Conservation (phyloP, 35 echinoderm and acorn worm genomes). For the Amphiura filiformis region DNA sequence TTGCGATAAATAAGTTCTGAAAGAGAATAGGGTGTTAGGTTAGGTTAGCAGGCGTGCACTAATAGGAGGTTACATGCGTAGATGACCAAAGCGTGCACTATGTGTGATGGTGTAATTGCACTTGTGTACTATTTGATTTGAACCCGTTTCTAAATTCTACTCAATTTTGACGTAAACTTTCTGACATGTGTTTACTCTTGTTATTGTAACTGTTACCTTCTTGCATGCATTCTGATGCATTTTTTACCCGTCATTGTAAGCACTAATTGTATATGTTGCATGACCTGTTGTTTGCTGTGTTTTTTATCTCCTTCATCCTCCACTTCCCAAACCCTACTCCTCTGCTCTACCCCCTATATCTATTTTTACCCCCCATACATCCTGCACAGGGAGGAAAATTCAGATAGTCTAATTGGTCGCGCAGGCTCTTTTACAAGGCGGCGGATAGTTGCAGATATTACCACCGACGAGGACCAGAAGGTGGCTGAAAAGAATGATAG, state of each 20-base stretch:
- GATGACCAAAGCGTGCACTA: too few relatives aligned
- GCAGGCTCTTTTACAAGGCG: conserved; percentile 37
- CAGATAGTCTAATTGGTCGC: conserved; percentile 20
- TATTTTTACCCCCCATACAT: conserved; percentile 27
- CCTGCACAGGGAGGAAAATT: conserved; percentile 41
- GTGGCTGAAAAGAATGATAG: not conserved
- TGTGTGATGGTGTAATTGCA: too few relatives aligned
- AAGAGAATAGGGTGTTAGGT: too few relatives aligned
- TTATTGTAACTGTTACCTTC: too few relatives aligned
- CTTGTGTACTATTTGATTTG: too few relatives aligned
- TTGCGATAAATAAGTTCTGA: too few relatives aligned
- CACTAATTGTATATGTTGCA: not conserved
- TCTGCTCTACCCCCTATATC: not conserved
- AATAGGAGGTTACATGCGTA: too few relatives aligned
- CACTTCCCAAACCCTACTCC: conserved; percentile 8
- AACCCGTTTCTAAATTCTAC: too few relatives aligned
- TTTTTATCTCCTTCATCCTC: conserved; percentile 14
- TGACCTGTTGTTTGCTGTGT: conserved; percentile 21
- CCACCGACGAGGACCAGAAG: conserved; percentile 48
- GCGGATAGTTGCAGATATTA: conserved; percentile 47
- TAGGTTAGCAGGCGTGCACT: too few relatives aligned
- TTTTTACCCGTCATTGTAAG: not conserved
- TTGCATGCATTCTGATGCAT: too few relatives aligned
- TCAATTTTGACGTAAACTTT: too few relatives aligned
- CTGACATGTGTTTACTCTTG: too few relatives aligned